Conservation (phyloP, 2,797 vertebrate genomes). For the Masticophis lateralis region DNA sequence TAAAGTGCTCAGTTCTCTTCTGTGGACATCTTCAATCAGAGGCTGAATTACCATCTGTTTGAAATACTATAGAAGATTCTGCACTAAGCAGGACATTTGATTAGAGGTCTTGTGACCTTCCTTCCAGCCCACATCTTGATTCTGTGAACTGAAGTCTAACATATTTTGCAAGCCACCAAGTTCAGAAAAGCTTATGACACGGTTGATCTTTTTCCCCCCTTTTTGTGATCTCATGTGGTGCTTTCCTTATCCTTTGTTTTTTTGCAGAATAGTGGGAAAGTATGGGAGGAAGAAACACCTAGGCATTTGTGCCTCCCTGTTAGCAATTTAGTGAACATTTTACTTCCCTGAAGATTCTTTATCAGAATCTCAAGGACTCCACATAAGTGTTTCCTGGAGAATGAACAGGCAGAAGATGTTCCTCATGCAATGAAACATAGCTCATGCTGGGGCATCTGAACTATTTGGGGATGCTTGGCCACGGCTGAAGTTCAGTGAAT, state of each 20-base stretch:
- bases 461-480: conserved; percentile 5
- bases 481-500: background rate
- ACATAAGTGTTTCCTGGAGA: background rate
- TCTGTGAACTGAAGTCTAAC: background rate
- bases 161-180: background rate
- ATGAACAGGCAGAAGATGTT: conserved; percentile 12
- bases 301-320: background rate
- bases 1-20: background rate
- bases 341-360: background rate
- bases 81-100: background rate
- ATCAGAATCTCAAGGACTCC: background rate
- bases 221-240: background rate
- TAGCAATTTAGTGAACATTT: background rate
- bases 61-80: background rate
- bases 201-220: background rate
- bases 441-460: conserved; percentile 2
- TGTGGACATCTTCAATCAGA: background rate
- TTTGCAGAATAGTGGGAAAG: background rate
- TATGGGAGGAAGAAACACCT: too few species aligned
- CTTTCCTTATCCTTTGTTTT: background rate
- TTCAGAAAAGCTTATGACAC: background rate
- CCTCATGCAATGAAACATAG: background rate
- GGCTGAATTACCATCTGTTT: background rate
- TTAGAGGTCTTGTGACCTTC: background rate
- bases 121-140: background rate